Base-by-base conservation (phyloP, 1,140 invertebrate genomes). In the Reticulitermes speratus region DNA sequence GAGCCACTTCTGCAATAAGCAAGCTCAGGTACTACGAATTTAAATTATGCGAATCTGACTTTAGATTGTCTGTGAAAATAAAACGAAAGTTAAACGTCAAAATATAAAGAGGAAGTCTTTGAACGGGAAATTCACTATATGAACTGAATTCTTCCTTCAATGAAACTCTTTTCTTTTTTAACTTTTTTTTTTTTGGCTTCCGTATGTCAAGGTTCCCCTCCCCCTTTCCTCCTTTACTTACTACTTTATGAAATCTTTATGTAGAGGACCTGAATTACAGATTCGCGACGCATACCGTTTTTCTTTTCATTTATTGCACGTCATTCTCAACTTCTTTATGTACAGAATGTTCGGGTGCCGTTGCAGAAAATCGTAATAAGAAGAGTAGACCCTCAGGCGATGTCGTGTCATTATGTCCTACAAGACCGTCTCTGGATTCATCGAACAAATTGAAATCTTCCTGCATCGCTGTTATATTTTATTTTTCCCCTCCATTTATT, bases 381-480 rank as follows among this genome's bases (percentile, higher is more conserved):
- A 11, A 19, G 52, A 21, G 52, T 30, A 14, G n/a, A 75, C 25
- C 65, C n/a, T 30, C 0, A n/a, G 65, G 65, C 65, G 65, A 25
- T 75, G 65, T 75, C 65, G n/a, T 30, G n/a, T 75, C 65, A 75
- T 75, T 75, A 75, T 30, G 65, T 75, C n/a, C n/a, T 75, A 75
- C 65, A 30, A 75, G 65, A 75, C 65, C 9, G 65, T 75, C 65
- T n/a, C 65, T 30, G 65, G 65, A 75, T 75, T 75, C 65, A 14
- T 75, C 25, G 65, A 75, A 75, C 65, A 75, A 75, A 75, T 75
- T 75, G 65, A 75, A 75, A 75, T 2, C 65, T 75, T 75, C 65
- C n/a, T 75, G 9, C 65, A 25, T 30, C 25, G 25, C 14, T 25
- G 65, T 75, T 30, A 75, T 75, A 75, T 75, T 75, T 75, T 25